Evolutionary conservation across 2,797 vertebrate genomes (phyloP).

Genomic region (Tachyglossus aculeatus): DNA sequence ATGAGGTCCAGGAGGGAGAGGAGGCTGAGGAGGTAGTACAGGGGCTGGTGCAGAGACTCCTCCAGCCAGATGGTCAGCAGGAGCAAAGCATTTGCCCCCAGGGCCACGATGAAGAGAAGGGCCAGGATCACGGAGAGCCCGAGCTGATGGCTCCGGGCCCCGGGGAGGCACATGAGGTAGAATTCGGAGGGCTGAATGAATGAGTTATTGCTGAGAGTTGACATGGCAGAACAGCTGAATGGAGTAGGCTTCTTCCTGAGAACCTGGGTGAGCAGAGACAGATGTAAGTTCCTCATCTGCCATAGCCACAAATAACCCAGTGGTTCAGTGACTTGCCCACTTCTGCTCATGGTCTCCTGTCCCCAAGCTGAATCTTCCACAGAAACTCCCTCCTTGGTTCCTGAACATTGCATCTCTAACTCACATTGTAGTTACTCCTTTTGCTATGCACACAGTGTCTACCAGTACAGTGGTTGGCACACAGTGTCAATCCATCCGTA

Average conservation of each 20-base stretch:
- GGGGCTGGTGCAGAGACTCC: slow-evolving; percentile 1
- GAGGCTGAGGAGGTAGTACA: slow-evolving; percentile 55
- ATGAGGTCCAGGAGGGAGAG: slow-evolving; percentile 60
- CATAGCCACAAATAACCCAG: too few species aligned
- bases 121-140: slow-evolving; percentile 29
- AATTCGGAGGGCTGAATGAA: slow-evolving; percentile 64
- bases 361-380: too few species aligned
- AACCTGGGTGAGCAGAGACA: background rate
- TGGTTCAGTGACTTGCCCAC: too few species aligned
- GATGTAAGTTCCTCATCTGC: background rate
- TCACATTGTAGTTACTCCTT: too few species aligned
- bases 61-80: slow-evolving; percentile 61
- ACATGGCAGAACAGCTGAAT: background rate
- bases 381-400: too few species aligned
- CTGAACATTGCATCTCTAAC: too few species aligned
- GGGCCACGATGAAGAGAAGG: slow-evolving; percentile 36
- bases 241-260: background rate
- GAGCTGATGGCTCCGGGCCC: slow-evolving; percentile 58
- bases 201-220: slow-evolving; percentile 3
- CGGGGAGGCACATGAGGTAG: slow-evolving; percentile 74
- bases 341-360: too few species aligned
- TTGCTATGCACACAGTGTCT: too few species aligned
- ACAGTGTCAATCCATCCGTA: too few species aligned
- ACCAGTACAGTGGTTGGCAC: too few species aligned
- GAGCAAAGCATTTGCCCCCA: slow-evolving; percentile 60